Conservation (phyloP, 30 jellyfish, hydroid and myxozoan genomes). For the Pseudorhiza aurosa region DNA sequence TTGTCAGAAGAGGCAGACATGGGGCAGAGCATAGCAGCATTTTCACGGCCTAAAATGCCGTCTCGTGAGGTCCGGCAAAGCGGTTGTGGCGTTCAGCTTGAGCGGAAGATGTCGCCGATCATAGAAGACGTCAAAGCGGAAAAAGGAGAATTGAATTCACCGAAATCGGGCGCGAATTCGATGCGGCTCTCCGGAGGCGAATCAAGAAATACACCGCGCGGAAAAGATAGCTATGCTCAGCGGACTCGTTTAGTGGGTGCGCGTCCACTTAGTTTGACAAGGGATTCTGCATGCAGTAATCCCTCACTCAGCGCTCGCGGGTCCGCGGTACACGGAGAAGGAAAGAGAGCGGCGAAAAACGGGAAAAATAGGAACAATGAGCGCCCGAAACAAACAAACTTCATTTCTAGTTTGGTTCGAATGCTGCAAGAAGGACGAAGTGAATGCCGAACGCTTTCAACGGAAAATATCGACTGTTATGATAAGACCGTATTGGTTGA, state of each 20-base stretch:
- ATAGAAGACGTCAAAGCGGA: not conserved
- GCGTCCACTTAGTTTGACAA: not conserved
- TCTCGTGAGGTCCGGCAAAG: not conserved
- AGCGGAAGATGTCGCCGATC: constrained; percentile 5
- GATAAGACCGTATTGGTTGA: constrained; percentile 1
- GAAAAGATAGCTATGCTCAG: not conserved
- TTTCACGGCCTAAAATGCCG: constrained; percentile 6
- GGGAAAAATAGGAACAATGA: not conserved
- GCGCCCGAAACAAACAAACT: not conserved
- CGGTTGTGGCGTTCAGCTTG: not conserved
- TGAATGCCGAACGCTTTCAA: not conserved
- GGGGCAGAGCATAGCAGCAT: not conserved
- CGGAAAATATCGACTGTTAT: not conserved
- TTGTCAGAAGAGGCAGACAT: not conserved
- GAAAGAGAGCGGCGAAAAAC: not conserved
- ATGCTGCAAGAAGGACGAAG: constrained; percentile 36
- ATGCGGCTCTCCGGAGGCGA: too few relatives aligned
- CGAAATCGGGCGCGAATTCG: not conserved
- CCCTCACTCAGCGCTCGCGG: not conserved
- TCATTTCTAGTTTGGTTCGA: constrained; percentile 25
- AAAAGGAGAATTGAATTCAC: not conserved
- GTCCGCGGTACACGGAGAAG: not conserved
- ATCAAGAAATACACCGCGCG: not conserved
- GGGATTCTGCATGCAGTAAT: not conserved
- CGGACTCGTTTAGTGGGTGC: not conserved